These are phyloP conservation scores for Albula goreensis DNA, from an alignment of 2,113 vertebrate species.

Conservation along the genomic window DNA sequence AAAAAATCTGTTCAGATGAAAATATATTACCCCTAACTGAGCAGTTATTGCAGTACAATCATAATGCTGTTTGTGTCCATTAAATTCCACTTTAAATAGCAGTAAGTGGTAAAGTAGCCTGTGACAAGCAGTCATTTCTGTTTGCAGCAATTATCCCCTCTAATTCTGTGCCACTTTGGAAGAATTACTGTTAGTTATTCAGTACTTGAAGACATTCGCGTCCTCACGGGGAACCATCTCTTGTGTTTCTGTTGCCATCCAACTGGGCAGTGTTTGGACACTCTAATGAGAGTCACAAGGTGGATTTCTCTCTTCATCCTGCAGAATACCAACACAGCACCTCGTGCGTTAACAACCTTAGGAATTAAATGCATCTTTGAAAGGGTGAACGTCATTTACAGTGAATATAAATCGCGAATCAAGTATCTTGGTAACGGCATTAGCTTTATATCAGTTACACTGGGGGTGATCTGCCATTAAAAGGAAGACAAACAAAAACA, in stretches of 20 bases:
- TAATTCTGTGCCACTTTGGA: background rate
- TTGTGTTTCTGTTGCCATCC: background rate
- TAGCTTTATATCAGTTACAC: background rate
- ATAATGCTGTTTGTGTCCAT: background rate
- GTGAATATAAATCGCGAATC: too few species aligned
- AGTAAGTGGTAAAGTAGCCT: background rate
- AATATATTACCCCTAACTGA: background rate
- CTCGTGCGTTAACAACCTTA: background rate
- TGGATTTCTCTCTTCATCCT: background rate
- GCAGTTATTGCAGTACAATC: background rate
- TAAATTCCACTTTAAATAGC: background rate
- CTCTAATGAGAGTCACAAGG: background rate
- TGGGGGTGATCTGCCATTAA: background rate
- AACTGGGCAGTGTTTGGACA: background rate
- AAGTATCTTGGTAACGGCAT: background rate
- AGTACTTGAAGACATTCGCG: background rate
- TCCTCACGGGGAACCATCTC: background rate
- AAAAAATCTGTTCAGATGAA: background rate
- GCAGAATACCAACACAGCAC: background rate
- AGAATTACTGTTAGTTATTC: background rate
- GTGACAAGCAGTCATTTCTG: background rate
- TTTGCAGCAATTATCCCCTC: background rate
- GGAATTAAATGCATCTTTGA: background rate
- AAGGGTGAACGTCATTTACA: too few species aligned
- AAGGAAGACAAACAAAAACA: background rate